Evolutionary conservation across 2,113 vertebrate genomes (phyloP), one percentile per base, ranked within the genome.

Genomic region (Petrocephalus zakoni): DNA sequence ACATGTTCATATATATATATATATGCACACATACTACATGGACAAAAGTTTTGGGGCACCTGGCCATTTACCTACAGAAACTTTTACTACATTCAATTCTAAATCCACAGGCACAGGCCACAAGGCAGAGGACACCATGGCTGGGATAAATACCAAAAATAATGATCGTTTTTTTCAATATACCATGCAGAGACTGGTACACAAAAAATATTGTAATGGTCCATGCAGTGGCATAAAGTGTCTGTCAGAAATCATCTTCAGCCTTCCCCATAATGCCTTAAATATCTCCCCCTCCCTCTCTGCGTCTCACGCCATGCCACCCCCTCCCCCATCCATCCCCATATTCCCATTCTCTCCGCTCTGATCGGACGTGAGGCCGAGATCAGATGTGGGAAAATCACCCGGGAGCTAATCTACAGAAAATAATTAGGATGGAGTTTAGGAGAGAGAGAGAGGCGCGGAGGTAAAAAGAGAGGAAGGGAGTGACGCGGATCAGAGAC

Each of bases 321-420:
- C 64, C 17, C 53, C 56, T 61, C 52, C 75, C 87, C 56, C 42
- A 42, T 1, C 56, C 42, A 42, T 1, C 72, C 82, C 34, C 21
- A n/a, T 1, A 15, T 61, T 75, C 10, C 75, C 49, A 25, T 72
- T 56, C 11, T 53, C 37, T 86, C 29, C 52, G 5, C n/a, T 51
- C 87, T 4, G 61, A 72, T 72, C 58, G 13, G 86, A 72, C 10
- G 46, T 72, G 58, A 49, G 86, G 17, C 5, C 1, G 61, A 68
- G 86, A 72, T 29, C 58, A 64, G 86, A 64, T 29, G 58, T n/a
- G 47, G 61, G 72, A 42, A 72, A 72, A 49, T 87, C 87, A 34
- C 87, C 58, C 1, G 61, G 58, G 47, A 72, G 87, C 64, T 42
- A 75, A 87, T 53, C 46, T 78, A 51, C 1, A 64, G 46, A 87